A percentile compares a stretch with the other conserved stretches of the same genome.
phyloP scores from a whole-genome alignment of 2,797 vertebrate genomes.

The Lithobates pipiens region DNA sequence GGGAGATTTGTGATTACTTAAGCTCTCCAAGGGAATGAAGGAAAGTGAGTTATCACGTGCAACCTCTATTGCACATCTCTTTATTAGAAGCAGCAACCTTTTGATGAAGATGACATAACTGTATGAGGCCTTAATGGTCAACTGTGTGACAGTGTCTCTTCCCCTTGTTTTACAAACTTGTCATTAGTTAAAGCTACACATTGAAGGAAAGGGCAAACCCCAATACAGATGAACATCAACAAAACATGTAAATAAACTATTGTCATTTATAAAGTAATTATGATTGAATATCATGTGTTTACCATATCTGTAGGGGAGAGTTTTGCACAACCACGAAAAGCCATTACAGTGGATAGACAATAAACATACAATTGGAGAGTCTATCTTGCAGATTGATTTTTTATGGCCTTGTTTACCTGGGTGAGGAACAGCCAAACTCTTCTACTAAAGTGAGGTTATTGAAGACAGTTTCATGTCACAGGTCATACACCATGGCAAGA shows the following conservation, averaged over 20 bases:
- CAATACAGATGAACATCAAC: background rate
- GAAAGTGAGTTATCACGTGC: slow-evolving; percentile 30
- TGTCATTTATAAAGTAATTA: too few species aligned
- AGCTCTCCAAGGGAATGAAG: slow-evolving; percentile 58
- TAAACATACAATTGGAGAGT: too few species aligned
- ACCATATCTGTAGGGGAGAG: too few species aligned
- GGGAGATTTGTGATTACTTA: slow-evolving; percentile 62
- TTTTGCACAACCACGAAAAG: too few species aligned
- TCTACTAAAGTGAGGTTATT: too few species aligned
- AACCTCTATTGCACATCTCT: slow-evolving; percentile 26
- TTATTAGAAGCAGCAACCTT: slow-evolving; percentile 34
- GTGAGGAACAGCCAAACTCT: too few species aligned
- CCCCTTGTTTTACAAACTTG: slow-evolving; percentile 3
- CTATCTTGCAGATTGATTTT: too few species aligned
- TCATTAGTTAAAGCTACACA: background rate
- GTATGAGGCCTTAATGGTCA: slow-evolving; percentile 2
- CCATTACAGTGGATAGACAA: too few species aligned
- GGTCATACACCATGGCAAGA: too few species aligned
- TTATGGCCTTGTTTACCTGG: too few species aligned
- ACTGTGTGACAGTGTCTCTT: slow-evolving; percentile 7
- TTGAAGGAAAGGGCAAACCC: background rate
- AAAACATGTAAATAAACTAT: background rate
- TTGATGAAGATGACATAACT: slow-evolving; percentile 39
- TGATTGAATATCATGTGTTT: too few species aligned
- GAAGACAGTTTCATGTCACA: too few species aligned